Evolutionary conservation across 2,888 invertebrate genomes (phyloP).

Genomic region (Lithosia quadra): DNA sequence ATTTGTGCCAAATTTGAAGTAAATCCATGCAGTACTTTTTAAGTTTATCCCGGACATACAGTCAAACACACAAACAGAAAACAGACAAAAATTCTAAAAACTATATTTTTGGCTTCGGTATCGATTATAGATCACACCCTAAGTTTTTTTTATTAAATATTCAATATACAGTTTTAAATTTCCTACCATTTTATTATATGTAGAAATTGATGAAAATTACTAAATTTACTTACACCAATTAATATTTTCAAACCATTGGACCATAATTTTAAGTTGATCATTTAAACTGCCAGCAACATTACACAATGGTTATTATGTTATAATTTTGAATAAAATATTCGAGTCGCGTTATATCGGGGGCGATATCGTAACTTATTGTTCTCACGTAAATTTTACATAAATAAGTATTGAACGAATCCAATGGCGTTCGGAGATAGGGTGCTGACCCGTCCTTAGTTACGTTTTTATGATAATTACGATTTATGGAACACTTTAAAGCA

Average conservation of each 20-base stretch:
- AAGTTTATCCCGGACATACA: too few relatives aligned
- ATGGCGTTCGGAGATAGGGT: slow-evolving; percentile 22
- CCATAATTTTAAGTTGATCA: slow-evolving; percentile 29
- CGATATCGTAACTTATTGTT: slow-evolving; percentile 59
- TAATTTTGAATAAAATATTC: slow-evolving; percentile 50
- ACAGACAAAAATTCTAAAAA: too few relatives aligned
- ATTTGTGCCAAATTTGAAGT: too few relatives aligned
- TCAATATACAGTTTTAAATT: too few relatives aligned
- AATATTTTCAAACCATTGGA: slow-evolving; percentile 23
- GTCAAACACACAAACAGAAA: too few relatives aligned
- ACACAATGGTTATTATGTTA: slow-evolving; percentile 40
- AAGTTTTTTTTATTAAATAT: too few relatives aligned
- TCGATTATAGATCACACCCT: too few relatives aligned
- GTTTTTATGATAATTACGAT: slow-evolving; percentile 25
- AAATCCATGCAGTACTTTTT: too few relatives aligned
- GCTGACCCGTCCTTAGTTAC: slow-evolving; percentile 23
- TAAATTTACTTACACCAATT: slow-evolving; percentile 22
- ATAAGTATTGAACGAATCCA: slow-evolving; percentile 36
- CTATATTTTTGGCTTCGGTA: too few relatives aligned
- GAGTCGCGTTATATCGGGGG: slow-evolving; percentile 36
- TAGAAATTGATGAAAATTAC: too few relatives aligned
- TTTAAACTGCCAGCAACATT: slow-evolving; percentile 39
- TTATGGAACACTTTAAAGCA: slow-evolving; percentile 9
- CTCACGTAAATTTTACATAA: slow-evolving; percentile 52
- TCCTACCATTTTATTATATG: too few relatives aligned